Percentiles rank a stretch among this genome's conserved stretches.
These are phyloP conservation scores for Scytalopus superciliaris DNA, from an alignment of 2,113 vertebrate species.

Conservation along the genomic window DNA sequence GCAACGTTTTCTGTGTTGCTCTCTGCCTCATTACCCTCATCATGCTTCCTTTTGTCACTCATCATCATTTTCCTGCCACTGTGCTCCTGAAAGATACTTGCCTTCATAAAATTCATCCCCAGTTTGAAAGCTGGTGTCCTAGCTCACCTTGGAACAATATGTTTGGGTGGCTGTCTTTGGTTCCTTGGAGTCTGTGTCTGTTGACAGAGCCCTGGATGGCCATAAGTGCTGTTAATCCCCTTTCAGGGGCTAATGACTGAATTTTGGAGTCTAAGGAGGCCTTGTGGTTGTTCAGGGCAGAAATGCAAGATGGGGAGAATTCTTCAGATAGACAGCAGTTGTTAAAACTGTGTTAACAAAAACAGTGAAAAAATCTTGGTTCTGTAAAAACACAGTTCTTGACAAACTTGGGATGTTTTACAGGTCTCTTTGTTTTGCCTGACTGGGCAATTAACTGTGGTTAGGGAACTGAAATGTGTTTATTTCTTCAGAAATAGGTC, in stretches of 20 bases:
- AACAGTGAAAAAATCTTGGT: neutral
- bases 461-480: neutral
- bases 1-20: neutral
- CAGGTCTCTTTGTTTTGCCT: neutral
- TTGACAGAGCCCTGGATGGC: neutral
- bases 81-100: neutral
- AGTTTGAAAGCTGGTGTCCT: neutral
- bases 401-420: neutral
- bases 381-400: neutral
- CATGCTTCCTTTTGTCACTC: neutral
- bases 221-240: neutral
- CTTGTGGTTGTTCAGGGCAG: neutral
- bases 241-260: neutral
- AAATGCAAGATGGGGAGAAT: neutral
- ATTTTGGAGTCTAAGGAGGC: neutral
- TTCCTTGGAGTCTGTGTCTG: neutral
- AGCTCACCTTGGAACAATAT: neutral
- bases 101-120: neutral
- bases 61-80: neutral
- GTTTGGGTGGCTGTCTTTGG: neutral
- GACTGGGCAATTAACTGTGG: neutral
- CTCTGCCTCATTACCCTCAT: neutral
- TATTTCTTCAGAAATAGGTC: neutral
- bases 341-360: neutral
- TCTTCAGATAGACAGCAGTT: neutral